These are phyloP conservation scores for Miltochrista miniata DNA, from an alignment of 2,888 invertebrate species.

Conservation along the genomic window DNA sequence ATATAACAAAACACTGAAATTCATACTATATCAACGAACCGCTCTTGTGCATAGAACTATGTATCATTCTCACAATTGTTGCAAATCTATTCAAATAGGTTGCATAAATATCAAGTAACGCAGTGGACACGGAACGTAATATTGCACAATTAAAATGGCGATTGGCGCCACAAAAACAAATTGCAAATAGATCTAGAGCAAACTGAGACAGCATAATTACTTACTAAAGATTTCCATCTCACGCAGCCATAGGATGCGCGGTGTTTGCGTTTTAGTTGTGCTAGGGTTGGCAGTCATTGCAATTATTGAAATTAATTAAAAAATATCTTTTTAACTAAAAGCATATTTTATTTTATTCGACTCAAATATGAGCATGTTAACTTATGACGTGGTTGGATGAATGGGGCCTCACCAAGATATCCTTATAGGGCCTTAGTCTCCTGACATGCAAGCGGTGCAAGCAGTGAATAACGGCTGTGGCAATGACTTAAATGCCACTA, in stretches of 20 bases:
- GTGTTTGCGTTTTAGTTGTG: not conserved
- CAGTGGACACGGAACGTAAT: not conserved
- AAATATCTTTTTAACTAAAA: too few species aligned
- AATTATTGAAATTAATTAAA: too few species aligned
- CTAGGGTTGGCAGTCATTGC: constrained; percentile 1
- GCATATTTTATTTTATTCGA: too few species aligned
- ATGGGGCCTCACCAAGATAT: too few species aligned
- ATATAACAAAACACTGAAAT: too few species aligned
- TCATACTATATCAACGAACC: too few species aligned
- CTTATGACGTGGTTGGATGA: too few species aligned
- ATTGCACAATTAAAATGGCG: not conserved
- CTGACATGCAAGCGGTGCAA: too few species aligned
- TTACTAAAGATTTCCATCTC: constrained; percentile 3
- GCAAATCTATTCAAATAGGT: not conserved
- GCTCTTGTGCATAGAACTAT: not conserved
- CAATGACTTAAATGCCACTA: too few species aligned
- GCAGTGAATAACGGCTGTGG: too few species aligned
- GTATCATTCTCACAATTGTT: not conserved
- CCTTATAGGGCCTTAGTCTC: too few species aligned
- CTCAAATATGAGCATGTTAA: too few species aligned
- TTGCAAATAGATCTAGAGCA: not conserved
- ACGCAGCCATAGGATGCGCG: not conserved
- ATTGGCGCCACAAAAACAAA: not conserved
- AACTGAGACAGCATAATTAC: not conserved
- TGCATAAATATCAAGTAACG: not conserved